Evolutionary conservation across 2,113 vertebrate species (phyloP), one percentile per base, ranked within the genome.

Genomic region (Corythaixoides concolor): DNA sequence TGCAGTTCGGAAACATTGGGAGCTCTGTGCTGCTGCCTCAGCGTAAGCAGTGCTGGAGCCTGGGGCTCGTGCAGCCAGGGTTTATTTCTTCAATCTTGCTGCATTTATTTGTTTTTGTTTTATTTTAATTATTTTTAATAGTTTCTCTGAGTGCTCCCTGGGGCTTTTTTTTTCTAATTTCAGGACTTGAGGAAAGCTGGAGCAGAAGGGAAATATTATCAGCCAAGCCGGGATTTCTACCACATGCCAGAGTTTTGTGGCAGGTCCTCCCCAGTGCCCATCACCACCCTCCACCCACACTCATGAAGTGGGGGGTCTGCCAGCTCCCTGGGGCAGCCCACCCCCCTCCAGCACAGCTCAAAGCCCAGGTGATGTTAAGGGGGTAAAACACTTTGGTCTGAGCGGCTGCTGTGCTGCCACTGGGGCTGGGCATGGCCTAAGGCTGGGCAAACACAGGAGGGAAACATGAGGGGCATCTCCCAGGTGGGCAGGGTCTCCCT

Each of bases 371-470:
- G 63, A 32, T 32, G 21, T 30, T 68, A 26, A 49, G 41, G 30
- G 47, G 21, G 27, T 58, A 49, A 39, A 69, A 69, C 21, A 26
- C 41, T 28, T n/a, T 0, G 0, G 22, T 39, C n/a, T 2, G 1
- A 56, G 63, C 0, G 0, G 41, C 21, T 0, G 0, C 32, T 0
- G 0, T 35, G 39, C 26, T 35, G 39, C 33, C n/a, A 20, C n/a
- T 7, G 12, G n/a, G n/a, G n/a, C 33, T 68, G 33, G 27, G 20
- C 52, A 58, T 1, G 7, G 41, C 26, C 52, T 47, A 19, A 47
- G 33, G 52, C 41, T 47, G 41, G 27, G 16, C 7, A 47, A 68
- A 37, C 6, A 7, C 24, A 45, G 50, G 11, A n/a, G 24, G 26
- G 21, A 53, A 56, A 12, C 30, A 10, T 17, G 14, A 33, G 33